Percentiles rank a stretch among this genome's conserved stretches.
Evolutionary conservation across 2,888 invertebrate species (phyloP).

Genomic region (Drosophila mayaguana): DNA sequence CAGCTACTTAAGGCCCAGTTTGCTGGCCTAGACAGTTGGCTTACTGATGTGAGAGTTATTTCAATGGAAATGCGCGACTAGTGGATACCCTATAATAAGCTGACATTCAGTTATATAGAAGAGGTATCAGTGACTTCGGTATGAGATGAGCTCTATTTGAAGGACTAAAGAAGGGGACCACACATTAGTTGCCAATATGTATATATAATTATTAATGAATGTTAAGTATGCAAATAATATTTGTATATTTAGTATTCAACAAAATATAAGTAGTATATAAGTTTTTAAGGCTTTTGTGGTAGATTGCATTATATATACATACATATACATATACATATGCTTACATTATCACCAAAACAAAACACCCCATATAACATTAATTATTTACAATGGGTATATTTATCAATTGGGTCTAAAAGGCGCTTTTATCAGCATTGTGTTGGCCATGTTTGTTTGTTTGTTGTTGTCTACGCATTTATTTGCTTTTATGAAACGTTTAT

Average conservation of each 20-base stretch:
- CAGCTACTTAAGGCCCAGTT: conserved; percentile 31
- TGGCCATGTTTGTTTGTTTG: conserved; percentile 39
- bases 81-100: background rate
- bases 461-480: conserved; percentile 71
- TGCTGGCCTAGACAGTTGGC: conserved; percentile 27
- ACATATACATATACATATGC: too few relatives aligned
- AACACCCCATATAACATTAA: background rate
- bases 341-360: background rate
- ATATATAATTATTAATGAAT: too few relatives aligned
- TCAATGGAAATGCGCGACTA: background rate
- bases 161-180: too few relatives aligned
- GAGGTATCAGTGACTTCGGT: too few relatives aligned
- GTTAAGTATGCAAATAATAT: too few relatives aligned
- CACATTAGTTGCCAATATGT: too few relatives aligned
- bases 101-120: background rate
- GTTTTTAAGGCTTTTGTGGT: too few relatives aligned
- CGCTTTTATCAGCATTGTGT: conserved; percentile 69
- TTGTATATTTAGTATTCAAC: too few relatives aligned
- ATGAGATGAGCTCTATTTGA: too few relatives aligned
- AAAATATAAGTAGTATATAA: too few relatives aligned
- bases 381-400: background rate
- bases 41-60: background rate
- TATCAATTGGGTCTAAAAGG: conserved; percentile 68
- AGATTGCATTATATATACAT: too few relatives aligned
- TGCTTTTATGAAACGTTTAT: conserved; percentile 68